Base-by-base conservation (phyloP, 2,113 vertebrate species). In the Syngnathoides biaculeatus region DNA sequence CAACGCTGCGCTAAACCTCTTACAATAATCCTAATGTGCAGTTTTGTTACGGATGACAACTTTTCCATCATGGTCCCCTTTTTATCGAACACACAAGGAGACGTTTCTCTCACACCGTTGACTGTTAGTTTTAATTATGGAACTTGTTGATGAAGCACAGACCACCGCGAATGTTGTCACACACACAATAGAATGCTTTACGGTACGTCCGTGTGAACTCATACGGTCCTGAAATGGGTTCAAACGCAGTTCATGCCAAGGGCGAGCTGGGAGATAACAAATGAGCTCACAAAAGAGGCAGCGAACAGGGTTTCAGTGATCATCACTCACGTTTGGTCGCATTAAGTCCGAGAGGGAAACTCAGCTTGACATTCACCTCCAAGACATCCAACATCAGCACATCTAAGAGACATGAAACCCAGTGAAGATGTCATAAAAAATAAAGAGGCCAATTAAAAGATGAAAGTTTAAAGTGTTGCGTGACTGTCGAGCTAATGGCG, bases 1-100 rank as follows among this genome's bases (percentile, higher is more conserved):
- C 26, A 8, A 74, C 66, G 68, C 68, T 38, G 13, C 2, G 38
- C 65, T 91, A 92, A 93, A 91, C 78, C 86, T 92, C 69, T 91
- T 92, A 92, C 79, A 91, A 87, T 85, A 88, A 92, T 64, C 84
- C 90, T 80, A 89, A 56, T 43, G 66, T 59, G 59, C 55, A 90
- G 72, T 43, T 86, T 87, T 88, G 86, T 91, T 91, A 92, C 76
- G 80, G 50, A 80, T 68, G 79, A 71, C 60, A 39, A 5, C 59
- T 70, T 91, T 77, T 91, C 79, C 47, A 38, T 63, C 62, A 14
- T 24, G 5, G 52, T 39, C n/a, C 35, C 52, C 6, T 74, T 75
- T 20, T 43, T 60, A 69, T 58, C 22, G 26, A 26, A 40, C 40
- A 38, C 30, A 45, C 60, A 26, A 55, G 42, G 48, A 38, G 45